A percentile compares a stretch with the other conserved stretches of the same genome.
These are phyloP conservation scores for Heliconius hortense DNA, from an alignment of 2,888 invertebrate genomes.

Conservation along the genomic window DNA sequence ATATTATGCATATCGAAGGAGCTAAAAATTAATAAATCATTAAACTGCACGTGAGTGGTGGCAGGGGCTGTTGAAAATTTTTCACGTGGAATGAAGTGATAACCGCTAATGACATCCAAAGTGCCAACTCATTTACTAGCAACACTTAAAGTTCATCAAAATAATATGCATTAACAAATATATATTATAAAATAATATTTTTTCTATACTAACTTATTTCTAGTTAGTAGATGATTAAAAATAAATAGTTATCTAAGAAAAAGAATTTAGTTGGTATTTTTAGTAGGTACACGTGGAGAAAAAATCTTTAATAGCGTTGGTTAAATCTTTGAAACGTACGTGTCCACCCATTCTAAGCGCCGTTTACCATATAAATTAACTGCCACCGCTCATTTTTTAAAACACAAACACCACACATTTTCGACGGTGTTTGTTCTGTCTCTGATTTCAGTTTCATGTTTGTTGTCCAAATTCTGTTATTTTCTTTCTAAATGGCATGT, in stretches of 20 bases:
- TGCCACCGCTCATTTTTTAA: slow-evolving; percentile 68
- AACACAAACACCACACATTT: slow-evolving; percentile 69
- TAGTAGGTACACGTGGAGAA: slow-evolving; percentile 20
- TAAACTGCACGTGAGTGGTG: slow-evolving; percentile 71
- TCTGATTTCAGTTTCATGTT: slow-evolving; percentile 43
- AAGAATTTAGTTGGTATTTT: neutral
- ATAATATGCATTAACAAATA: slow-evolving; percentile 17
- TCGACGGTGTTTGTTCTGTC: slow-evolving; percentile 12
- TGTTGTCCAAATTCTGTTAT: slow-evolving; percentile 1
- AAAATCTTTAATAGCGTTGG: slow-evolving; percentile 49
- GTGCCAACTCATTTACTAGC: slow-evolving; percentile 68
- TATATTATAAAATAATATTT: neutral
- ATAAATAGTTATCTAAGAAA: neutral
- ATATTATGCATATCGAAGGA: slow-evolving; percentile 63
- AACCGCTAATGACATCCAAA: slow-evolving; percentile 79
- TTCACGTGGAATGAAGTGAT: slow-evolving; percentile 82
- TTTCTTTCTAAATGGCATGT: slow-evolving; percentile 3
- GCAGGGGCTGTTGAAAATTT: slow-evolving; percentile 79
- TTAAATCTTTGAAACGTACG: slow-evolving; percentile 69
- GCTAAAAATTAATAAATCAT: slow-evolving; percentile 81
- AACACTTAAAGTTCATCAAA: slow-evolving; percentile 36
- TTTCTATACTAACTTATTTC: neutral
- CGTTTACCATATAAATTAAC: slow-evolving; percentile 80
- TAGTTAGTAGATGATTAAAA: neutral
- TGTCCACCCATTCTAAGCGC: slow-evolving; percentile 79